These are phyloP conservation scores for Agrenia bidenticulata DNA, from an alignment of 2,888 invertebrate species.

Conservation along the genomic window DNA sequence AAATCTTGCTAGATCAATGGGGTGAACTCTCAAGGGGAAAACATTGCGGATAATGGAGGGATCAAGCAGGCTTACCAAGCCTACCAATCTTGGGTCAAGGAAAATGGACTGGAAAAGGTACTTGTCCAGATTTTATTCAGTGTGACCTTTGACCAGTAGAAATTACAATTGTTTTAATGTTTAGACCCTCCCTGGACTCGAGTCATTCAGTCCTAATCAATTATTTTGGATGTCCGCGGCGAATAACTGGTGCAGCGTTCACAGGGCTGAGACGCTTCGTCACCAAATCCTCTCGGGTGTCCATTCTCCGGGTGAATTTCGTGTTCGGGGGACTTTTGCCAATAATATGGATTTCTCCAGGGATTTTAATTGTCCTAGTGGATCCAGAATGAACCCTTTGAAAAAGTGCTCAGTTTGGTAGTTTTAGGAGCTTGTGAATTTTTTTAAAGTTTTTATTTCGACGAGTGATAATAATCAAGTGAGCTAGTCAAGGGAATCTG, in stretches of 20 bases:
- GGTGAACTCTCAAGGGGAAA: constrained; percentile 79
- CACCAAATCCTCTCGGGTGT: constrained; percentile 54
- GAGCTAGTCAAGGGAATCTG: no score
- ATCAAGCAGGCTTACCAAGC: constrained; percentile 62
- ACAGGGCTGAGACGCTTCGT: constrained; percentile 62
- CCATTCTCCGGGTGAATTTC: constrained; percentile 56
- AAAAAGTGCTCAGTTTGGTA: constrained; percentile 56
- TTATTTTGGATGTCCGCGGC: constrained; percentile 41
- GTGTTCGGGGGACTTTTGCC: constrained; percentile 55
- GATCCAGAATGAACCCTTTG: constrained; percentile 59
- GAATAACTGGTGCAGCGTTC: constrained; percentile 61
- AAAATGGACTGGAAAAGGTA: constrained; percentile 31
- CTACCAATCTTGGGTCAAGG: constrained; percentile 28
- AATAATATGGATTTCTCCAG: constrained; percentile 55
- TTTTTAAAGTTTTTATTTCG: no score
- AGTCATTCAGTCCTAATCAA: constrained; percentile 28
- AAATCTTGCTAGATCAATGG: constrained; percentile 70
- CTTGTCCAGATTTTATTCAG: no score
- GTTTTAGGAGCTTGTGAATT: no score
- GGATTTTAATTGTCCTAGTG: constrained; percentile 55
- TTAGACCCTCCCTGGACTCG: constrained; percentile 30
- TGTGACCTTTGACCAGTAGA: no score
- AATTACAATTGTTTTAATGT: neutral
- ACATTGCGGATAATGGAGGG: constrained; percentile 87
- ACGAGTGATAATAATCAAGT: no score